Evolutionary conservation across 2,888 invertebrate genomes (phyloP).

Genomic region (Acanthopleura granulata): DNA sequence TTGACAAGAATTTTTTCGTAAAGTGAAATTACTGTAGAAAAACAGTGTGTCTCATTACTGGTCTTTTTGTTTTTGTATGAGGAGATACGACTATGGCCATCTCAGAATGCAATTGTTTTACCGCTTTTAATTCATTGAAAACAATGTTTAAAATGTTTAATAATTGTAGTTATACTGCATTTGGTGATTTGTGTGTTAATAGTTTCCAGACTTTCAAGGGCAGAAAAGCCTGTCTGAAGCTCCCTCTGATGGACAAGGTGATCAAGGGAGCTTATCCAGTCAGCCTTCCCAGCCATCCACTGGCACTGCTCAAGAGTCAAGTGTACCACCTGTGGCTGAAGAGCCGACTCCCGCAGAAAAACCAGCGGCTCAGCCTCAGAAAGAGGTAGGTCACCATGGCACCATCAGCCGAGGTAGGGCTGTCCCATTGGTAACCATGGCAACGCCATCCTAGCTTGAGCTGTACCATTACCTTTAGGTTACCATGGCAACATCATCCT

Average conservation of each 20-base stretch:
- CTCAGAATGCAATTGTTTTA: too few species aligned
- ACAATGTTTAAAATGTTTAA: too few species aligned
- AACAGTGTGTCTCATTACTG: too few species aligned
- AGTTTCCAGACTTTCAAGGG: not conserved
- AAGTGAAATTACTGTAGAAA: too few species aligned
- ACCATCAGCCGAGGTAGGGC: not conserved
- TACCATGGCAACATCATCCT: too few species aligned
- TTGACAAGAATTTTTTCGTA: too few species aligned
- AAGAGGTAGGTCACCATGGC: not conserved
- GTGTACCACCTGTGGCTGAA: not conserved
- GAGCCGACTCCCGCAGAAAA: slow-evolving; percentile 9
- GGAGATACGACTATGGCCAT: too few species aligned
- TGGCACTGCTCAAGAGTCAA: not conserved
- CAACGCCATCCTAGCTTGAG: not conserved
- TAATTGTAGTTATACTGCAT: too few species aligned
- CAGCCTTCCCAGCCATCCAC: not conserved
- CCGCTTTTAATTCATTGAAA: too few species aligned
- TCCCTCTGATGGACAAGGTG: slow-evolving; percentile 4
- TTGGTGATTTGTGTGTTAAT: not conserved
- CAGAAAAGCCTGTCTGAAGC: not conserved
- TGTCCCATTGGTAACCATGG: not conserved
- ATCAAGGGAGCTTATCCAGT: not conserved
- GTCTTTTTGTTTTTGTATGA: too few species aligned
- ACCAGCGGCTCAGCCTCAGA: slow-evolving; percentile 15
- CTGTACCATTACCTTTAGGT: not conserved